A percentile compares a stretch with the other conserved stretches of the same genome.
Conservation (phyloP, 2,888 invertebrate species). For the Busseola fusca region DNA sequence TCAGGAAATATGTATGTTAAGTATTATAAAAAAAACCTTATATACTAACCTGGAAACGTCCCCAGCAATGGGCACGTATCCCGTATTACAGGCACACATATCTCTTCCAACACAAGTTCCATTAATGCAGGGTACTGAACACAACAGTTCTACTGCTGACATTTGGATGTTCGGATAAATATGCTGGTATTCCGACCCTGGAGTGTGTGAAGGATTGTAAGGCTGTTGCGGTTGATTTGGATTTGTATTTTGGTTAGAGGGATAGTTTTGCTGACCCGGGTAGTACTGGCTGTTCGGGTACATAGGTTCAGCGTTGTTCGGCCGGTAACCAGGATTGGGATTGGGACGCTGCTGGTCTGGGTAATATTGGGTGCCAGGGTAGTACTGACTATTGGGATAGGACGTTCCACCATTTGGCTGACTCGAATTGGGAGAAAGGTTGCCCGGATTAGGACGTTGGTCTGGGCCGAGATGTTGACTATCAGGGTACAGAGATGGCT, state of each 20-base stretch:
- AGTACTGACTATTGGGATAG: slow-evolving; percentile 45
- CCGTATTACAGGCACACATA: slow-evolving; percentile 89
- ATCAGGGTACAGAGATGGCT: slow-evolving; percentile 40
- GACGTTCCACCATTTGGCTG: slow-evolving; percentile 25
- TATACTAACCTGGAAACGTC: slow-evolving; percentile 64
- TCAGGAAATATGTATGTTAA: neutral
- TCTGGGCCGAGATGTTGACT: slow-evolving; percentile 48
- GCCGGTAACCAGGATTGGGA: slow-evolving; percentile 21
- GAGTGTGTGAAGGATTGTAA: slow-evolving; percentile 28
- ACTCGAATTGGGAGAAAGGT: slow-evolving; percentile 37
- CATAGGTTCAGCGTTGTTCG: slow-evolving; percentile 45
- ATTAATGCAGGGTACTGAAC: slow-evolving; percentile 91
- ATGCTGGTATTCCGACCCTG: slow-evolving; percentile 46
- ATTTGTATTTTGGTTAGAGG: slow-evolving; percentile 15
- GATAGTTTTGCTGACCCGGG: slow-evolving; percentile 40
- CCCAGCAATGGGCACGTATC: slow-evolving; percentile 82
- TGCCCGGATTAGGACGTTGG: slow-evolving; percentile 41
- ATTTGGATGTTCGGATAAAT: slow-evolving; percentile 55
- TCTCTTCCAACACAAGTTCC: slow-evolving; percentile 89
- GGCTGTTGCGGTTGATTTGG: slow-evolving; percentile 15
- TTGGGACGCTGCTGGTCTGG: slow-evolving; percentile 39
- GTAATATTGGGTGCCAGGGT: slow-evolving; percentile 49
- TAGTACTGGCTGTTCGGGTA: slow-evolving; percentile 45
- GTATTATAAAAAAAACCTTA: neutral
- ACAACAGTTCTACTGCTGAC: slow-evolving; percentile 68